Conservation (phyloP, 30 jellyfish, hydroid and myxozoan species). For the Chironex yamaguchii region DNA sequence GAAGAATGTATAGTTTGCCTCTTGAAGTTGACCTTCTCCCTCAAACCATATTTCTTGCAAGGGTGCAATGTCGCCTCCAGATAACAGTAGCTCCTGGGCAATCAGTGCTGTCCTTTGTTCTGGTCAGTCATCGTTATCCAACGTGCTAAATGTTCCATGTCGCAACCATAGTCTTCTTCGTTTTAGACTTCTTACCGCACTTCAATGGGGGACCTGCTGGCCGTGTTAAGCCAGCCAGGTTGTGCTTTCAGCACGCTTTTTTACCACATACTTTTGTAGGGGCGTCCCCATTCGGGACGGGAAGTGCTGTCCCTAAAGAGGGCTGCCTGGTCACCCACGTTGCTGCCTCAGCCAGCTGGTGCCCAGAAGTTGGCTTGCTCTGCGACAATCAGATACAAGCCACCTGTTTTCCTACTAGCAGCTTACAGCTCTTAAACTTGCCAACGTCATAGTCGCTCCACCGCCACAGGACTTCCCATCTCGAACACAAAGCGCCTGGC, state of each 20-base stretch:
- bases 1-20: not conserved
- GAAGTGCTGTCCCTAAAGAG: constrained; percentile 14
- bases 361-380: constrained; percentile 6
- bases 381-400: no score
- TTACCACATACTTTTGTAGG: constrained; percentile 12
- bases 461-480: no score
- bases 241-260: no score
- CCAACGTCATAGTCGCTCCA: no score
- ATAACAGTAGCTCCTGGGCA: not conserved
- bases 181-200: no score
- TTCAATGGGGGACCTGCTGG: no score
- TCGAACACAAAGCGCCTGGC: no score
- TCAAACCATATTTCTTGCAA: not conserved
- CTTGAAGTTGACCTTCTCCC: not conserved
- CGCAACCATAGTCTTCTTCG: no score
- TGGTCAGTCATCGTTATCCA: not conserved
- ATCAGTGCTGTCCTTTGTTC: constrained; percentile 7
- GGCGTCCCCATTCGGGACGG: constrained; percentile 1
- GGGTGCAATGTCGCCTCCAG: constrained; percentile 7
- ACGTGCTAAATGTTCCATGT: not conserved
- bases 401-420: no score
- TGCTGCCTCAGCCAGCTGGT: constrained; percentile 2
- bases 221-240: no score
- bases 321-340: constrained; percentile 25
- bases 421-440: no score